Conservation (phyloP, 2,797 vertebrate species). For the Ciconia nigra region DNA sequence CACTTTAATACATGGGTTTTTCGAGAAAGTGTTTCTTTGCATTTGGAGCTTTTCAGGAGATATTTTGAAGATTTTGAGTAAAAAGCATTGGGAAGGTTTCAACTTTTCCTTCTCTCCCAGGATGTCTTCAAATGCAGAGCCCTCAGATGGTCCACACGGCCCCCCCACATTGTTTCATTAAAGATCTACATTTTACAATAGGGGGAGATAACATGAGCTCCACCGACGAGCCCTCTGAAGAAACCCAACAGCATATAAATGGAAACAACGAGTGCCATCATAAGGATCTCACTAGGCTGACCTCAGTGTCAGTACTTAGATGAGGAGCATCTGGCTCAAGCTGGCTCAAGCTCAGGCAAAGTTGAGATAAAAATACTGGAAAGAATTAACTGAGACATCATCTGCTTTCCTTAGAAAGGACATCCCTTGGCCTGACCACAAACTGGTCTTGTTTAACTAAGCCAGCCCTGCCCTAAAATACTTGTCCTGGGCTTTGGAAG, state of each 20-base stretch:
- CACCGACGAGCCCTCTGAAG: not conserved
- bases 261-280: not conserved
- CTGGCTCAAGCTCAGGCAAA: not conserved
- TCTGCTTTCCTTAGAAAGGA: not conserved
- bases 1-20: not conserved
- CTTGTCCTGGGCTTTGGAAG: not conserved
- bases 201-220: not conserved
- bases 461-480: not conserved
- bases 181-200: not conserved
- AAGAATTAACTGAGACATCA: not conserved
- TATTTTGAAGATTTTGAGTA: not conserved
- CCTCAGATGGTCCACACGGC: not conserved
- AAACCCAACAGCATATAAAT: not conserved
- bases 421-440: not conserved
- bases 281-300: not conserved
- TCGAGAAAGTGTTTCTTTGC: not conserved
- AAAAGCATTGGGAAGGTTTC: not conserved
- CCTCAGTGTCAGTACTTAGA: not conserved
- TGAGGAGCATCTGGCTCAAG: not conserved
- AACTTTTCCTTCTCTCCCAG: not conserved
- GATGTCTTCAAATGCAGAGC: not conserved
- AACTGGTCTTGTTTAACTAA: not conserved
- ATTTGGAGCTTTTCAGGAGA: not conserved
- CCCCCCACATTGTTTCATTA: not conserved
- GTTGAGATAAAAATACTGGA: not conserved